Base-by-base conservation (phyloP, 2,888 invertebrate species). In the Troilus luridus region DNA sequence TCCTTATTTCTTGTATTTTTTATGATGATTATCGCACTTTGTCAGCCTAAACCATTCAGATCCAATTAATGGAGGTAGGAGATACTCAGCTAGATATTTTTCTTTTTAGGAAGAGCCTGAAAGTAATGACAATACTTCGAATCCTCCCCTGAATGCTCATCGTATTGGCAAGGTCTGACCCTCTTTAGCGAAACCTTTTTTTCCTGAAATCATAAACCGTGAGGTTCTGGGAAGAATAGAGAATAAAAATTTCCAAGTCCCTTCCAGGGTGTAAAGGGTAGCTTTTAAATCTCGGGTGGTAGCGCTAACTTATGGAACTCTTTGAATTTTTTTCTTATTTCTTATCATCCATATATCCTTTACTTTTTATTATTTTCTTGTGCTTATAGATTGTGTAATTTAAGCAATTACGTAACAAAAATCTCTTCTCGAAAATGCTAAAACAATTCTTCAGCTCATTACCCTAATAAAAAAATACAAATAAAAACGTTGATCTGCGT, bases 191-290 rank as follows among this genome's bases (percentile, higher is more conserved):
- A 41, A 77, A 19, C 41, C 6, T 77, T 41, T 41, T 64, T 77
- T 77, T 41, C 17, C 72, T 77, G 72, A 77, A 41, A 77, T 77
- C 27, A 77, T 77, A 77, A 77, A 77, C 72, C 72, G 72, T 27
- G 6, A 27, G 7, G 17, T 77, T 77, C 72, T 41, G 17, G 41
- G 72, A 77, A 77, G 72, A 77, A 24, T 14, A 67, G 12, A 67
- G 67, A 67, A 41, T 19, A 77, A 77, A 77, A 77, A 72, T 27
- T 72, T 27, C 0, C 27, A 72, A 72, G 72, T 27, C 72, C 27
- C 72, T 41, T 27, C 67, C 27, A 77, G 72, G 72, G 11, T 77
- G 72, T 77, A 77, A 77, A 77, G 72, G 72, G 72, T 77, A 77
- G 72, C 17, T 77, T 17, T 77, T 77, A 77, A 77, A 77, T 77